phyloP scores from a whole-genome alignment of 2,113 vertebrate species.

The Petroica traversi region DNA sequence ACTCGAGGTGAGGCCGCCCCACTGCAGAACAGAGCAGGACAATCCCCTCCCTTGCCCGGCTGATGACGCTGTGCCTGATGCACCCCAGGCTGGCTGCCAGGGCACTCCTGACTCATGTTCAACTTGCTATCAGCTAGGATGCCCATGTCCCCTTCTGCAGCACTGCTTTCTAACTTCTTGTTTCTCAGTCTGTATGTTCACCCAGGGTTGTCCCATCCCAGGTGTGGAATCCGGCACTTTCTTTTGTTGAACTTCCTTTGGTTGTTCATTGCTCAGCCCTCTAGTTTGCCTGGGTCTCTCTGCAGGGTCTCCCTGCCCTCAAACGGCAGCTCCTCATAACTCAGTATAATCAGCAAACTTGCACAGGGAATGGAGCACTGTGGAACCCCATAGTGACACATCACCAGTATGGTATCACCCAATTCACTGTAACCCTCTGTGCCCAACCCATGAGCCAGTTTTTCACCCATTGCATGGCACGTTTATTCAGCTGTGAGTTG shows the following conservation, averaged over 20 bases:
- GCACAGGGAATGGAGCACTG: not conserved
- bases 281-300: not conserved
- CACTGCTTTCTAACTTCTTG: not conserved
- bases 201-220: not conserved
- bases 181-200: not conserved
- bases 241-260: not conserved
- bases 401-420: fast-evolving
- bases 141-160: not conserved
- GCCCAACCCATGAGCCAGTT: fast-evolving
- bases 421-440: fast-evolving
- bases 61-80: not conserved
- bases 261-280: not conserved
- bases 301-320: not conserved
- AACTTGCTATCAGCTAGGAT: not conserved
- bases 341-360: not conserved
- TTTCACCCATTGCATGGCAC: fast-evolving
- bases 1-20: fast-evolving
- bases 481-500: not conserved
- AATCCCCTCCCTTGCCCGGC: fast-evolving
- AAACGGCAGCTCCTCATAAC: not conserved
- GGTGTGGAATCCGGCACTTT: not conserved
- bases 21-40: fast-evolving
- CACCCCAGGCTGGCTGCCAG: not conserved
- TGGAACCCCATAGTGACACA: not conserved
- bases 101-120: not conserved